Evolutionary conservation across 2,888 invertebrate genomes (phyloP).

Genomic region (Leucozona laternaria): DNA sequence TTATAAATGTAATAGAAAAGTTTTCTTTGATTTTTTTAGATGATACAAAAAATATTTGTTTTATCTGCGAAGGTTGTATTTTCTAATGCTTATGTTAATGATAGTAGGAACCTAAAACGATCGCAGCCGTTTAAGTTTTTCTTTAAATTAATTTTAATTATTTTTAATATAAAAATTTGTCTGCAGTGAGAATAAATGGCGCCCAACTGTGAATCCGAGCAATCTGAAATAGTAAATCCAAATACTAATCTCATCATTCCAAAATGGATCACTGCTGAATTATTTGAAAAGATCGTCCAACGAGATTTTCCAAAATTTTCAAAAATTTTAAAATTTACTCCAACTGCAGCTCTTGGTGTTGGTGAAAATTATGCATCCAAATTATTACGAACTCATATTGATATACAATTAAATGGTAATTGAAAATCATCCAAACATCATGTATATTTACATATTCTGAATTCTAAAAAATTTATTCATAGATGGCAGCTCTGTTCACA

Average conservation of each 20-base stretch:
- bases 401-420: slow-evolving; percentile 77
- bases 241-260: neutral
- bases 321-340: slow-evolving; percentile 71
- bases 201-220: neutral
- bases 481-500: slow-evolving; percentile 76
- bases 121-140: no score
- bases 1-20: no score
- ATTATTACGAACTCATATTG: slow-evolving; percentile 77
- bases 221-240: neutral
- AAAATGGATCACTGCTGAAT: slow-evolving; percentile 41
- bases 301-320: slow-evolving; percentile 76
- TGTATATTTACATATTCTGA: no score
- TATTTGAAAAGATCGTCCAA: slow-evolving; percentile 77
- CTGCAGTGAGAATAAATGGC: neutral
- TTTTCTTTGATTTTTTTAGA: no score
- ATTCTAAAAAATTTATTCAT: slow-evolving; percentile 57
- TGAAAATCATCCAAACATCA: neutral
- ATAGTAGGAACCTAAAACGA: no score
- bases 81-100: no score
- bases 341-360: slow-evolving; percentile 75
- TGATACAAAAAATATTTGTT: no score
- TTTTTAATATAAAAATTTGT: no score
- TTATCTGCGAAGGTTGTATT: no score
- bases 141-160: no score
- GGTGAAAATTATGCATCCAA: slow-evolving; percentile 80